Evolutionary conservation across 2,888 invertebrate species (phyloP).

Genomic region (Mechanitis mazaeus): DNA sequence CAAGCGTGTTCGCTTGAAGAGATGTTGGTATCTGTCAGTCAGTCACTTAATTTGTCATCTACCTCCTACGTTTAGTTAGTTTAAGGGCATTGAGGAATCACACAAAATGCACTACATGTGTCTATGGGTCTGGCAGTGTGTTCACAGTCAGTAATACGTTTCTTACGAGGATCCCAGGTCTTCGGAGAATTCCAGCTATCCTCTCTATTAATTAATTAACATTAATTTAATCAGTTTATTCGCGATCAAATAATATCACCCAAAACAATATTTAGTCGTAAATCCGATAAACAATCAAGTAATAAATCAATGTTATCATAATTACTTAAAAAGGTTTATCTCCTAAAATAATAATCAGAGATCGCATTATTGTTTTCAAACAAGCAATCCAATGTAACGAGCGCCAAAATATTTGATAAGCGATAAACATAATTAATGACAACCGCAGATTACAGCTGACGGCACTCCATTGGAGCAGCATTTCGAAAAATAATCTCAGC

Average conservation of each 20-base stretch:
- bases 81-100: too few species aligned
- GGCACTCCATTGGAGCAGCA: conserved; percentile 73
- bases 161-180: too few species aligned
- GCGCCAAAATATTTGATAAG: conserved; percentile 71
- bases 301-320: neutral
- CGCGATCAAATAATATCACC: neutral
- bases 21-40: too few species aligned
- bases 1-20: too few species aligned
- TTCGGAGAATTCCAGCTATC: too few species aligned
- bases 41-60: too few species aligned
- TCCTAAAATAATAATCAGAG: conserved; percentile 25
- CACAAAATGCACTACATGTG: too few species aligned
- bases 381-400: conserved; percentile 58
- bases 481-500: conserved; percentile 74
- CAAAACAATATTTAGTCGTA: neutral
- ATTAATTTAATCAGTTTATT: too few species aligned
- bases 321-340: conserved; percentile 6
- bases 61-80: too few species aligned
- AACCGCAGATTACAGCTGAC: conserved; percentile 68
- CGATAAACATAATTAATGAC: conserved; percentile 77
- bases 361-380: conserved; percentile 34
- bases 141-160: too few species aligned
- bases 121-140: too few species aligned
- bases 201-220: too few species aligned
- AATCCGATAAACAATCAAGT: neutral